These are phyloP conservation scores for Leptinotarsa texana DNA, from an alignment of 1,140 invertebrate species.

Conservation along the genomic window DNA sequence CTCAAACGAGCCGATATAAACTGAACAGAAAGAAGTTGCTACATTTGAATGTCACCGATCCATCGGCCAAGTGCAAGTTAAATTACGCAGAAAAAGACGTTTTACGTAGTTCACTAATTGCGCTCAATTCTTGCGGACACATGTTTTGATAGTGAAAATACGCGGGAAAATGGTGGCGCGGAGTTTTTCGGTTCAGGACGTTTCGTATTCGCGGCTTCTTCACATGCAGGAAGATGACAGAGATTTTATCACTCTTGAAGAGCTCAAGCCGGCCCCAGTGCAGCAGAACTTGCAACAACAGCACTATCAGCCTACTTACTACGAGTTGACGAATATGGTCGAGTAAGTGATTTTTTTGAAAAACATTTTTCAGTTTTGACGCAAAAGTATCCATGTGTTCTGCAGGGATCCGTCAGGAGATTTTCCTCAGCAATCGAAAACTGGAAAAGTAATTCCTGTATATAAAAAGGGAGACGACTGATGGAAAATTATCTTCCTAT, in stretches of 20 bases:
- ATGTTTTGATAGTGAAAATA: not conserved
- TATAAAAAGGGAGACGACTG: too few species aligned
- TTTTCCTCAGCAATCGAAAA: too few species aligned
- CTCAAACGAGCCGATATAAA: conserved; percentile 32
- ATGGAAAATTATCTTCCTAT: too few species aligned
- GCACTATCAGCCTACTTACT: conserved; percentile 49
- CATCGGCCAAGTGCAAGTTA: not conserved
- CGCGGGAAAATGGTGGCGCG: conserved; percentile 44
- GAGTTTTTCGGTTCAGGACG: conserved; percentile 48
- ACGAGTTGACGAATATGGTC: conserved; percentile 47
- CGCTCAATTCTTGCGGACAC: not conserved
- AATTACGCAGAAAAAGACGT: not conserved
- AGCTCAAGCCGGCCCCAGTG: conserved; percentile 46
- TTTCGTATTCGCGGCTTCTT: conserved; percentile 50
- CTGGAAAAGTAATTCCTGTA: too few species aligned
- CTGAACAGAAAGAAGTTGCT: conserved; percentile 26
- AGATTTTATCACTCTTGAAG: conserved; percentile 51
- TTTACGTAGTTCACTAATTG: too few species aligned
- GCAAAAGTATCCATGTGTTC: too few species aligned
- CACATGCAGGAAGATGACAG: conserved; percentile 46
- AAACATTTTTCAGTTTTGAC: too few species aligned
- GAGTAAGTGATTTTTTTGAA: conserved; percentile 42
- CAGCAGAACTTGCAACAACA: conserved; percentile 42
- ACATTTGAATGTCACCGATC: conserved; percentile 29
- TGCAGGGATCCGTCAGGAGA: too few species aligned